A percentile compares a stretch with the other conserved stretches of the same genome.
Conservation (phyloP, 2,888 invertebrate species). For the Napeogenes sylphis region DNA sequence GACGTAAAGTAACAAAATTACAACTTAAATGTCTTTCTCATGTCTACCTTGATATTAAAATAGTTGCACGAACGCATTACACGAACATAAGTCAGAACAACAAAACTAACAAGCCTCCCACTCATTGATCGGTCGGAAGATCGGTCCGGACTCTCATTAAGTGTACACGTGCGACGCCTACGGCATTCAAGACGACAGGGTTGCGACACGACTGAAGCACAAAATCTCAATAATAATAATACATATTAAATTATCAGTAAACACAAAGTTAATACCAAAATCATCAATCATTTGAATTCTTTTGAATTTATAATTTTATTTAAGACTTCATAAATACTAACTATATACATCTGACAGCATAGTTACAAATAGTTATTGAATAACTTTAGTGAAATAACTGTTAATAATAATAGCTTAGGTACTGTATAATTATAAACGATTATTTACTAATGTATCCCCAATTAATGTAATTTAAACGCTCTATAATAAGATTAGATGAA, state of each 20-base stretch:
- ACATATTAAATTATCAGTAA: too few relatives aligned
- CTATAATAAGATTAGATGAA: conserved; percentile 51
- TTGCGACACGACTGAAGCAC: conserved; percentile 11
- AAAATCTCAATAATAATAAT: neutral
- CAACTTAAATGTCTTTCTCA: conserved; percentile 27
- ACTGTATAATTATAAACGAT: conserved; percentile 11
- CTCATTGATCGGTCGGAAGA: conserved; percentile 58
- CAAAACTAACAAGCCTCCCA: conserved; percentile 47
- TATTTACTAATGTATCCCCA: conserved; percentile 3
- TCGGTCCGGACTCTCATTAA: conserved; percentile 62
- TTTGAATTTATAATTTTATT: too few relatives aligned
- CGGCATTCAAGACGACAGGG: conserved; percentile 40
- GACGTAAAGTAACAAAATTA: conserved; percentile 30
- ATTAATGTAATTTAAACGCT: conserved; percentile 16
- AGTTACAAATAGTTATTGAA: too few relatives aligned
- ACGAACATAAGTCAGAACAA: conserved; percentile 36
- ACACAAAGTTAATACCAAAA: too few relatives aligned
- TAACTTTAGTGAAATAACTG: too few relatives aligned
- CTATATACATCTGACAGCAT: too few relatives aligned
- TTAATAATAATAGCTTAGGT: neutral
- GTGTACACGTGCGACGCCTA: conserved; percentile 67
- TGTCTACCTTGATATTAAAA: conserved; percentile 26
- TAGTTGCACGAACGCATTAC: conserved; percentile 29
- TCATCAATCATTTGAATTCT: too few relatives aligned
- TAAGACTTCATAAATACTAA: too few relatives aligned